phyloP scores from a whole-genome alignment of 2,888 invertebrate species.

The Tanytarsus gracilentus region DNA sequence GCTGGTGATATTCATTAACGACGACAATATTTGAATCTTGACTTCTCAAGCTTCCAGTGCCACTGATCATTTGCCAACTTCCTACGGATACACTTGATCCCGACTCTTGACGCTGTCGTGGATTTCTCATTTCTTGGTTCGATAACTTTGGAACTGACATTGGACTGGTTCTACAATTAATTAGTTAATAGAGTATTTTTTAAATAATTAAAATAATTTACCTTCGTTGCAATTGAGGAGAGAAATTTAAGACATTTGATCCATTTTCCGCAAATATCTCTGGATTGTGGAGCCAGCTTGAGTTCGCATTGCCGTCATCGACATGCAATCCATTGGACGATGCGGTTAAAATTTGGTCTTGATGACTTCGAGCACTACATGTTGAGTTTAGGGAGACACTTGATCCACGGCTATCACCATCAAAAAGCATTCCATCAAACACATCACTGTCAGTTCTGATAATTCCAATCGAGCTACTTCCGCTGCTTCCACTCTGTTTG shows the following conservation, averaged over 20 bases:
- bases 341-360: conserved; percentile 39
- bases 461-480: conserved; percentile 37
- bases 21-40: conserved; percentile 37
- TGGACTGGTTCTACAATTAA: conserved; percentile 49
- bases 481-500: conserved; percentile 32
- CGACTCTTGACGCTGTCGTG: conserved; percentile 51
- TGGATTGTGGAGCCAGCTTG: conserved; percentile 31
- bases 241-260: conserved; percentile 36
- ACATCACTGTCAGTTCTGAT: conserved; percentile 47
- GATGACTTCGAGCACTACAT: conserved; percentile 49
- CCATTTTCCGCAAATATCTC: conserved; percentile 27
- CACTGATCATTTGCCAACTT: conserved; percentile 63
- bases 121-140: conserved; percentile 32
- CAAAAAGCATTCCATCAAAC: conserved; percentile 46
- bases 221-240: conserved; percentile 35
- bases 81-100: conserved; percentile 49
- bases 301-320: conserved; percentile 35
- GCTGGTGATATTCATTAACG: conserved; percentile 17
- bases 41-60: conserved; percentile 54
- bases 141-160: conserved; percentile 51
- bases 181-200: not conserved
- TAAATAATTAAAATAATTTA: conserved; percentile 1
- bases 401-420: conserved; percentile 46
- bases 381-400: conserved; percentile 53
- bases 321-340: conserved; percentile 34